These are phyloP conservation scores for Sturnira hondurensis DNA, from an alignment of 2,113 vertebrate genomes.

Conservation along the genomic window DNA sequence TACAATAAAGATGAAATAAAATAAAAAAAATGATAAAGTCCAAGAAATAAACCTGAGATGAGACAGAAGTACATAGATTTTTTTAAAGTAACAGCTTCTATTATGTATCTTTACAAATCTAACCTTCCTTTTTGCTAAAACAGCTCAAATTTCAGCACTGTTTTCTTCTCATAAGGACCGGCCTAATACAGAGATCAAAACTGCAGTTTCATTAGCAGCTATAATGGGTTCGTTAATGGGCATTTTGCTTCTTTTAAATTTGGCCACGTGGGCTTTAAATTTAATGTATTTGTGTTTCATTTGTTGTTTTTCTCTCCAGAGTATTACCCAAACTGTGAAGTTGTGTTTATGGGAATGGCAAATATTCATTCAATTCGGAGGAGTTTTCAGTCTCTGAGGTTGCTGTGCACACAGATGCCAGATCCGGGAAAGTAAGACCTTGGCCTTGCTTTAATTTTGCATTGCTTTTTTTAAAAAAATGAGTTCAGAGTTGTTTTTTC, in stretches of 20 bases:
- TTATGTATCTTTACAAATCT: background rate
- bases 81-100: background rate
- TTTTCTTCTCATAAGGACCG: background rate
- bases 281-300: slow-evolving; percentile 57
- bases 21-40: background rate
- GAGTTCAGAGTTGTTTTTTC: background rate
- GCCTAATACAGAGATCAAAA: background rate
- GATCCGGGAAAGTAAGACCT: slow-evolving; percentile 95
- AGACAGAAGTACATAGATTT: background rate
- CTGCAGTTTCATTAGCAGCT: slow-evolving; percentile 49
- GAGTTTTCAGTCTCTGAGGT: slow-evolving; percentile 96
- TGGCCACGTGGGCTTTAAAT: background rate
- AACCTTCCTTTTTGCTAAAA: slow-evolving; percentile 11
- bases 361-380: slow-evolving; percentile 99
- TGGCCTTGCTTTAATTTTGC: slow-evolving; percentile 13
- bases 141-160: background rate
- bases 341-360: slow-evolving; percentile 99
- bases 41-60: background rate
- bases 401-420: slow-evolving; percentile 97
- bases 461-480: background rate
- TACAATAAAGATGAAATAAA: too few relatives aligned
- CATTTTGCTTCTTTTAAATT: slow-evolving; percentile 37
- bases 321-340: slow-evolving; percentile 99
- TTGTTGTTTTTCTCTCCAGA: slow-evolving; percentile 81
- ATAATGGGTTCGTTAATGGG: background rate